Conservation (phyloP, 2,888 invertebrate species). For the Quadriops clusia region DNA sequence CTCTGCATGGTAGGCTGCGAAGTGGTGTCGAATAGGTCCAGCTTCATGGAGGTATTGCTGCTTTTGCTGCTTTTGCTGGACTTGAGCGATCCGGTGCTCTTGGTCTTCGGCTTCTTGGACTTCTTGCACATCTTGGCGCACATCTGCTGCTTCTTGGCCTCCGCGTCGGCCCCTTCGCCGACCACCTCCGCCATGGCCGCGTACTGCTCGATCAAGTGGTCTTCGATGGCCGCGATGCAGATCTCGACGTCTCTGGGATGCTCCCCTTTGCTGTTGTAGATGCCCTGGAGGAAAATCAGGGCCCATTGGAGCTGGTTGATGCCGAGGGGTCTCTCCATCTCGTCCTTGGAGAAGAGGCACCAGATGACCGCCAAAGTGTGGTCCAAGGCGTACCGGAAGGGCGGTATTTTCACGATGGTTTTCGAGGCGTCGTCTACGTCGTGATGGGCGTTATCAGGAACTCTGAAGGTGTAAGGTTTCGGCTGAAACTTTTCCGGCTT, state of each 20-base stretch:
- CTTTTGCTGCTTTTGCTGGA: too few relatives aligned
- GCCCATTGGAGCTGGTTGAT: constrained; percentile 38
- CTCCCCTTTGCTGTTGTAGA: constrained; percentile 28
- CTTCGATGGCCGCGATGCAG: constrained; percentile 32
- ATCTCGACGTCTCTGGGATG: constrained; percentile 31
- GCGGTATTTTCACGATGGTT: constrained; percentile 28
- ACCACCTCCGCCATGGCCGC: constrained; percentile 24
- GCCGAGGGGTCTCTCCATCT: constrained; percentile 24
- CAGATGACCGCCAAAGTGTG: constrained; percentile 37
- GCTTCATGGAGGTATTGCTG: too few relatives aligned
- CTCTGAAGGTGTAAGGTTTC: constrained; percentile 30
- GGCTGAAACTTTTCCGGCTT: constrained; percentile 19
- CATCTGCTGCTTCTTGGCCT: constrained; percentile 8
- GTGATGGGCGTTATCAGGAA: constrained; percentile 17
- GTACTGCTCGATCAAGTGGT: constrained; percentile 32
- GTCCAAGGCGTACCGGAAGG: constrained; percentile 33
- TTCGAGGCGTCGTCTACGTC: constrained; percentile 19
- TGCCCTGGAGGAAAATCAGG: constrained; percentile 30
- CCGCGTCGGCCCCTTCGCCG: constrained; percentile 13
- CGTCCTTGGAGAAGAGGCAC: constrained; percentile 30
- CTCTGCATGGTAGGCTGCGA: constrained; percentile 1
- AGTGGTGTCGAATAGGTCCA: not conserved
- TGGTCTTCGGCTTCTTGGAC: constrained; percentile 12
- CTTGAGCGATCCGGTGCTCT: too few relatives aligned
- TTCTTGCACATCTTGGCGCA: constrained; percentile 14